phyloP scores from a whole-genome alignment of 2,888 invertebrate genomes.

The Nemoura dubitans region DNA sequence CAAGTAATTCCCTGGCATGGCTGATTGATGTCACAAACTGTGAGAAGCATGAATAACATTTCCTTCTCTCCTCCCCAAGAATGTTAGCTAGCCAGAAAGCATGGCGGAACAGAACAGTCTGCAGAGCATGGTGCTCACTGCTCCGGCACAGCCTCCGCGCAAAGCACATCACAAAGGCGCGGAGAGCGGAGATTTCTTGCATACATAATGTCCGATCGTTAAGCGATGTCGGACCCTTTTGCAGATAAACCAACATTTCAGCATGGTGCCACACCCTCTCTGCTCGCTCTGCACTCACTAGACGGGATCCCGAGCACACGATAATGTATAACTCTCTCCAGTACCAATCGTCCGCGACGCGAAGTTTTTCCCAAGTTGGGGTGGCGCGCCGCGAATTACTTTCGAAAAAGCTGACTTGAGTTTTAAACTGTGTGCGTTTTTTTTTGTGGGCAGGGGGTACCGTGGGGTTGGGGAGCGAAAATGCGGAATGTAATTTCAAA shows the following conservation, averaged over 20 bases:
- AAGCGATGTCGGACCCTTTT: conserved; percentile 26
- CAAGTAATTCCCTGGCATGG: conserved; percentile 25
- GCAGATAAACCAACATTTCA: conserved; percentile 25
- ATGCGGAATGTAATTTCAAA: conserved; percentile 27
- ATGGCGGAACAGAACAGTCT: background rate
- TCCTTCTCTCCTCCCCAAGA: conserved; percentile 34
- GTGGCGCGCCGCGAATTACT: background rate
- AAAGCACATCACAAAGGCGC: background rate
- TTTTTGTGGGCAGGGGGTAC: background rate
- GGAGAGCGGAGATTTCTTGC: conserved; percentile 19
- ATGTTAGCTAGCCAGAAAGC: background rate
- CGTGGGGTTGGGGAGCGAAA: background rate
- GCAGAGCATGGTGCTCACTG: conserved; percentile 15
- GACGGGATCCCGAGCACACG: background rate
- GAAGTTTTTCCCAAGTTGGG: background rate
- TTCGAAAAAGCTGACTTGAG: conserved; percentile 29
- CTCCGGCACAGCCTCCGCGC: too few species aligned
- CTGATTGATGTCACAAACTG: conserved; percentile 43
- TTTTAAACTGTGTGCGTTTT: background rate
- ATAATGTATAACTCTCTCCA: background rate
- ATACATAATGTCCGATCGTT: conserved; percentile 28
- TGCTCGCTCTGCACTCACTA: background rate
- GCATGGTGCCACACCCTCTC: conserved; percentile 17
- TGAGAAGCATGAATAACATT: conserved; percentile 41
- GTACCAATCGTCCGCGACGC: background rate